These are phyloP conservation scores for Pyrochroa serraticornis DNA, from an alignment of 2,888 invertebrate species.

Conservation along the genomic window DNA sequence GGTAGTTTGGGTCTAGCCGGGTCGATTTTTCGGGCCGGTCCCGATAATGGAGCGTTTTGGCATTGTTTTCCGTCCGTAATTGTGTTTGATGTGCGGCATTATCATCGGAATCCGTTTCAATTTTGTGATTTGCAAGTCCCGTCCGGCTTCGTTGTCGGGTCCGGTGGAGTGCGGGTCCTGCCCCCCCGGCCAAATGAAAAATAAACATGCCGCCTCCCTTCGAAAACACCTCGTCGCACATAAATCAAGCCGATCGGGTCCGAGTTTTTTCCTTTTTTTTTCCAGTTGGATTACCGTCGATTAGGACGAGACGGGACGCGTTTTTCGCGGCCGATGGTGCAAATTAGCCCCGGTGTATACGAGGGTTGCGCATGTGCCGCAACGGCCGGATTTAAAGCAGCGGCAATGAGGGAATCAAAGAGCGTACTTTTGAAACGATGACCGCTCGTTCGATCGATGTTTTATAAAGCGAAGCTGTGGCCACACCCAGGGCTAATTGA, in stretches of 20 bases:
- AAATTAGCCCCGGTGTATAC: not conserved
- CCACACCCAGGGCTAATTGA: conserved; percentile 60
- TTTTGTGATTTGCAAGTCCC: conserved; percentile 17
- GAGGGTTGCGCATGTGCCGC: not conserved
- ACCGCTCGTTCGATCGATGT: conserved; percentile 61
- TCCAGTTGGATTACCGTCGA: conserved; percentile 37
- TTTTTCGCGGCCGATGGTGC: not conserved
- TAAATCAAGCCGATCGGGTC: conserved; percentile 42
- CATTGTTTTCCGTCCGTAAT: not conserved
- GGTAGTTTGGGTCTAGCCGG: too few species aligned
- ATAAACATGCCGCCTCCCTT: conserved; percentile 44
- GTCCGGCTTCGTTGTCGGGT: not conserved
- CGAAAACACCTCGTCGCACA: conserved; percentile 46
- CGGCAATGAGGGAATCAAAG: conserved; percentile 60
- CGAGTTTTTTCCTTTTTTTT: conserved; percentile 37
- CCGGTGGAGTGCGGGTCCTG: not conserved
- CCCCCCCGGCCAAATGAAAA: conserved; percentile 37
- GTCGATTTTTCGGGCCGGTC: too few species aligned
- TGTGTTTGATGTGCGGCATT: not conserved
- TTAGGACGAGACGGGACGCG: conserved; percentile 29
- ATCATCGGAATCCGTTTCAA: conserved; percentile 17
- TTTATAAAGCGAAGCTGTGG: conserved; percentile 58
- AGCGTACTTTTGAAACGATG: conserved; percentile 61
- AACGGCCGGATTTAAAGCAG: conserved; percentile 53
- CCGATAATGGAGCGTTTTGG: not conserved